phyloP scores from a whole-genome alignment of 2,888 invertebrate species.

The Clunio marinus region DNA sequence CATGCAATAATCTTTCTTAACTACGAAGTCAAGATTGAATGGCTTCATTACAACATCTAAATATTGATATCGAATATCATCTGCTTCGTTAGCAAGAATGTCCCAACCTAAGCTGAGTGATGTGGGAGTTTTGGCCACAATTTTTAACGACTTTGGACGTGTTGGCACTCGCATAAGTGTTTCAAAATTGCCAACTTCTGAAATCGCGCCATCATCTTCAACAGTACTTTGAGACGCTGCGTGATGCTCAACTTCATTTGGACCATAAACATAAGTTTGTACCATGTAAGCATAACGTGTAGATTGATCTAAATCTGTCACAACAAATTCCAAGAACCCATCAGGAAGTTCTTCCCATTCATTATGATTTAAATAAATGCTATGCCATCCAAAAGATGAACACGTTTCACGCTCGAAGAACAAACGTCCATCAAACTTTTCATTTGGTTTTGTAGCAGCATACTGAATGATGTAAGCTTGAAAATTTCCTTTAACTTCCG shows the following conservation, averaged over 20 bases:
- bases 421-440: not conserved
- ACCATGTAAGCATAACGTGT: slow-evolving; percentile 72
- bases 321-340: slow-evolving; percentile 45
- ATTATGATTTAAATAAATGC: not conserved
- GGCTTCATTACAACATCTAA: slow-evolving; percentile 47
- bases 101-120: slow-evolving; percentile 57
- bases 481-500: slow-evolving; percentile 41
- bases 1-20: slow-evolving; percentile 55
- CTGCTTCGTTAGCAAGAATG: slow-evolving; percentile 52
- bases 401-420: slow-evolving; percentile 44
- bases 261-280: slow-evolving; percentile 58
- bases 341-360: slow-evolving; percentile 21
- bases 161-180: slow-evolving; percentile 40
- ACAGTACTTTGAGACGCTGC: not conserved
- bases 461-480: slow-evolving; percentile 5
- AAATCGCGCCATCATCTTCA: not conserved
- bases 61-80: slow-evolving; percentile 47
- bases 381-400: slow-evolving; percentile 44
- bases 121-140: slow-evolving; percentile 46
- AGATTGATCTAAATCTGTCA: slow-evolving; percentile 58
- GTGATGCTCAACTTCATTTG: slow-evolving; percentile 53
- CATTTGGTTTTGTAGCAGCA: not conserved
- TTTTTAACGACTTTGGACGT: slow-evolving; percentile 45
- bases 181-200: not conserved
- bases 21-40: slow-evolving; percentile 49